Conservation (phyloP, 2,797 vertebrate genomes). For the Hydrocynus forskahlii region DNA sequence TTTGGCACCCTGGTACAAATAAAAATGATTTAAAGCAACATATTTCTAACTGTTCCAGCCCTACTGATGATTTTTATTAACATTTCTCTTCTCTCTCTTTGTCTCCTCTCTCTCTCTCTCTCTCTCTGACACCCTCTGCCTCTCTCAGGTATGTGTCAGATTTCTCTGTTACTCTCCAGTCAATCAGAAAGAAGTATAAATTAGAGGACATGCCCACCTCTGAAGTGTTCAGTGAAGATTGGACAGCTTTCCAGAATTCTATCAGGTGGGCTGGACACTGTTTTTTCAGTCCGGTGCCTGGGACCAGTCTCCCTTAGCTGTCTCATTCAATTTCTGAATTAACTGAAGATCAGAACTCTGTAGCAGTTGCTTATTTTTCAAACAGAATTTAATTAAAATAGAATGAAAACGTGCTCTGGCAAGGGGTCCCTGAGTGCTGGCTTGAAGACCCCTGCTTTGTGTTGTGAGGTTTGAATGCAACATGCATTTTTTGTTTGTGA, state of each 20-base stretch:
- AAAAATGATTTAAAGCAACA: too few species aligned
- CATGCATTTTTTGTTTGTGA: not conserved
- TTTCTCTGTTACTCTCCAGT: constrained; percentile 91
- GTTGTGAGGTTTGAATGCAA: not conserved
- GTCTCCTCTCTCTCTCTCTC: not conserved
- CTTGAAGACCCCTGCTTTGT: too few species aligned
- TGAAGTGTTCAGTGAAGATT: constrained; percentile 92
- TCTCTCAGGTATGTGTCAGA: constrained; percentile 88
- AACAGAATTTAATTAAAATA: not conserved
- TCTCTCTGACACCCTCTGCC: too few species aligned
- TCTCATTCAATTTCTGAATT: not conserved
- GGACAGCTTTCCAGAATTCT: constrained; percentile 94
- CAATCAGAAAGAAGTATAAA: constrained; percentile 91
- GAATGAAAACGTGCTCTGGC: not conserved
- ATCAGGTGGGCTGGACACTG: constrained; percentile 80
- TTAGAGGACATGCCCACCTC: constrained; percentile 84
- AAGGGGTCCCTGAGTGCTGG: not conserved
- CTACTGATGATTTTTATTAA: not conserved
- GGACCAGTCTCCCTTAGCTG: not conserved
- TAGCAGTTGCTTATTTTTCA: not conserved
- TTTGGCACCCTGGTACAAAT: too few species aligned
- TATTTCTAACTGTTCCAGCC: not conserved
- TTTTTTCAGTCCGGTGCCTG: not conserved
- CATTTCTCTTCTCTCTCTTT: not conserved
- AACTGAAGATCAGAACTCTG: not conserved